phyloP scores from a whole-genome alignment of 2,888 invertebrate genomes.

The Apamea crenata region DNA sequence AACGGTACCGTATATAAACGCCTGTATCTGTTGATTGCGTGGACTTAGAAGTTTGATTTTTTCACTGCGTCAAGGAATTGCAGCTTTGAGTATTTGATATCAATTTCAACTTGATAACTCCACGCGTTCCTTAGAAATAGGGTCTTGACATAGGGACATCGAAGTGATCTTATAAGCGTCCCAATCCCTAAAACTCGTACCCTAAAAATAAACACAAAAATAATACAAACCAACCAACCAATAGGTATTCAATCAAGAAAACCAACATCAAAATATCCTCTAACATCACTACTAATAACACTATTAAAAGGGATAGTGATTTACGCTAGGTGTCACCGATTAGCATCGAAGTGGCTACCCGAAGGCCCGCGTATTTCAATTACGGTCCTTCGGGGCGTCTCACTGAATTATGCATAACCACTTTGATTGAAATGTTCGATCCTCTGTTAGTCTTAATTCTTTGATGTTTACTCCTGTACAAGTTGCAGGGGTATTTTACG shows the following conservation, averaged over 20 bases:
- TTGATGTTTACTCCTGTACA: constrained; percentile 69
- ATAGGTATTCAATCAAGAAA: constrained; percentile 20
- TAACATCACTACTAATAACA: constrained; percentile 56
- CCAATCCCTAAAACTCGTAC: too few species aligned
- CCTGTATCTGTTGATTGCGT: too few species aligned
- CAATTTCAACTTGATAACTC: too few species aligned
- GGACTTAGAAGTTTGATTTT: too few species aligned
- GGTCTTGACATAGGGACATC: too few species aligned
- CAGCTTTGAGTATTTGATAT: too few species aligned
- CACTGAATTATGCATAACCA: constrained; percentile 80
- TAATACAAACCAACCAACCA: not conserved
- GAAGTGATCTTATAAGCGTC: too few species aligned
- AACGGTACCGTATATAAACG: too few species aligned
- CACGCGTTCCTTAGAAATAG: too few species aligned
- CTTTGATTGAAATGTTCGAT: constrained; percentile 81
- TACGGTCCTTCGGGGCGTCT: constrained; percentile 72
- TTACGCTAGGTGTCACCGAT: constrained; percentile 79
- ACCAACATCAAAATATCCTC: constrained; percentile 45
- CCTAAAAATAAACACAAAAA: not conserved
- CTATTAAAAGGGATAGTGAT: constrained; percentile 75
- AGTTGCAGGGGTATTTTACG: constrained; percentile 16
- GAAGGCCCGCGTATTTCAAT: constrained; percentile 80
- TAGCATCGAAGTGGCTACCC: constrained; percentile 79
- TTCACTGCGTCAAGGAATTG: too few species aligned
- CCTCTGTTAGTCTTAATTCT: constrained; percentile 76